A percentile compares a stretch with the other conserved stretches of the same genome.
Conservation (phyloP, 2,888 invertebrate genomes). For the Erannis defoliaria region DNA sequence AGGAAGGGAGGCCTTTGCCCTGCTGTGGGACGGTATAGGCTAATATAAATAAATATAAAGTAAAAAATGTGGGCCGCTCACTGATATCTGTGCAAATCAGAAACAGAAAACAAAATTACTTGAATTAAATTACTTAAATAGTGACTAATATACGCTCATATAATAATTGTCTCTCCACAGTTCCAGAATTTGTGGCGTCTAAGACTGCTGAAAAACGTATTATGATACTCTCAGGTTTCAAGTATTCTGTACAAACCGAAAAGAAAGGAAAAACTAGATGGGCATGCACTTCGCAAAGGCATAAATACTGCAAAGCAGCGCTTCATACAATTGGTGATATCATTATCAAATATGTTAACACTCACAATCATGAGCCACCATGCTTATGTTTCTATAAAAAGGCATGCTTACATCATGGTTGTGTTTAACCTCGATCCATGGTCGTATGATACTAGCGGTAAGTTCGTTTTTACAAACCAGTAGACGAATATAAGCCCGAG, state of each 20-base stretch:
- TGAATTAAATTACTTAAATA: not conserved
- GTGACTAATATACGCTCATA: not conserved
- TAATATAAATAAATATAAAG: too few relatives aligned
- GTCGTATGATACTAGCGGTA: too few relatives aligned
- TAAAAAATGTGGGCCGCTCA: too few relatives aligned
- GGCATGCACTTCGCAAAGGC: constrained; percentile 32
- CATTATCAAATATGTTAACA: constrained; percentile 42
- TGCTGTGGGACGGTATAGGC: too few relatives aligned
- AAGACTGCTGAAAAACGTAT: not conserved
- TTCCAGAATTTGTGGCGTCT: constrained; percentile 13
- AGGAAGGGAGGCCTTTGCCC: too few relatives aligned
- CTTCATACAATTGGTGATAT: constrained; percentile 48
- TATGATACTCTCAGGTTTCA: constrained; percentile 9
- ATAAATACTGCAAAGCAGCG: constrained; percentile 47
- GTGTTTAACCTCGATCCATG: too few relatives aligned
- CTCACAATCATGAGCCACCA: constrained; percentile 46
- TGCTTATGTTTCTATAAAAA: constrained; percentile 9
- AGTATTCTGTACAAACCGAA: constrained; percentile 1
- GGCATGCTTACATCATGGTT: too few relatives aligned
- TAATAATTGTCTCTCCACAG: constrained; percentile 1
- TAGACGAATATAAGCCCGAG: too few relatives aligned
- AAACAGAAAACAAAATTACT: too few relatives aligned
- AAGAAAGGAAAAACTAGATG: constrained; percentile 8
- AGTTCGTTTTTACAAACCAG: too few relatives aligned
- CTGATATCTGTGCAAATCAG: too few relatives aligned